Conservation (phyloP, 2,113 vertebrate genomes). For the Paralichthys olivaceus region DNA sequence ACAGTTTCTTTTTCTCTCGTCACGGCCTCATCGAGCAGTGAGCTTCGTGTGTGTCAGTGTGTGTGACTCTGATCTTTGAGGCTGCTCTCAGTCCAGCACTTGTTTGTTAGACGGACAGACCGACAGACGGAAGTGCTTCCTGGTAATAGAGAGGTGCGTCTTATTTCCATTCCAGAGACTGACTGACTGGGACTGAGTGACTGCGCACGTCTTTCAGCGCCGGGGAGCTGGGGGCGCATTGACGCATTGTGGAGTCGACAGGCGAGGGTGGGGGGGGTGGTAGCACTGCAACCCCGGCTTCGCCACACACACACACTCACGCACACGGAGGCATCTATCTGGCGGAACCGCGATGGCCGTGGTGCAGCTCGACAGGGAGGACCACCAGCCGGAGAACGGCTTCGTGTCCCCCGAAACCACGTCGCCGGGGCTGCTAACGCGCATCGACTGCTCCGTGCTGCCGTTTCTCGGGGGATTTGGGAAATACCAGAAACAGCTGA, state of each 20-base stretch:
- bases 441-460: constrained; percentile 88
- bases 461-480: constrained; percentile 92
- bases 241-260: constrained; percentile 81
- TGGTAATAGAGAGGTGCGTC: constrained; percentile 71
- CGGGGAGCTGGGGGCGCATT: constrained; percentile 63
- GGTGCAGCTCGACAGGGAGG: constrained; percentile 78
- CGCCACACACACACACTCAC: constrained; percentile 50
- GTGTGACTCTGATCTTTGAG: not conserved
- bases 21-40: too few species aligned
- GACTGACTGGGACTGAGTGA: constrained; percentile 64
- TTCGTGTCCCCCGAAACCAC: constrained; percentile 80
- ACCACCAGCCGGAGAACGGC: constrained; percentile 84
- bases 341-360: constrained; percentile 79
- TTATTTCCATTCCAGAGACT: constrained; percentile 71
- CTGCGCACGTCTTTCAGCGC: constrained; percentile 71
- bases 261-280: constrained; percentile 36
- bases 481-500: constrained; percentile 91
- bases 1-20: not conserved
- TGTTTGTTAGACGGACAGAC: constrained; percentile 15
- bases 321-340: constrained; percentile 63
- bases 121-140: constrained; percentile 65
- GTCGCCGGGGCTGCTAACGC: constrained; percentile 83
- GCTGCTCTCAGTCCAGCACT: not conserved
- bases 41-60: too few species aligned
- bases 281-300: constrained; percentile 76